phyloP scores from a whole-genome alignment of 2,888 invertebrate genomes.

The Vandiemenella viatica region DNA sequence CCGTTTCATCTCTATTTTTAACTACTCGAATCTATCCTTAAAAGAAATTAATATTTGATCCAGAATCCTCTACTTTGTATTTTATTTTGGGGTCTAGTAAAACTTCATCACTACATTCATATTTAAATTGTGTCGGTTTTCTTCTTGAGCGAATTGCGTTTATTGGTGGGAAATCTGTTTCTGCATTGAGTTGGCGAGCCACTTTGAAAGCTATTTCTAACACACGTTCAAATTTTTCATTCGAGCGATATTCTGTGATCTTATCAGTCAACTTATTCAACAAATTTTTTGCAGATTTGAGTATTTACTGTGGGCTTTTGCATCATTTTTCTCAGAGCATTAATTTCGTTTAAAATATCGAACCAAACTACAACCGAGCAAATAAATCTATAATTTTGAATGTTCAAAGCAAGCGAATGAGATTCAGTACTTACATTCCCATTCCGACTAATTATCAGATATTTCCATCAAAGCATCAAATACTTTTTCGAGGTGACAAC shows the following conservation, averaged over 20 bases:
- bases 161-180: conserved; percentile 16
- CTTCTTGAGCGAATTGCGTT: conserved; percentile 9
- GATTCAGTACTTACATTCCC: conserved; percentile 15
- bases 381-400: conserved; percentile 13
- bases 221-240: conserved; percentile 17
- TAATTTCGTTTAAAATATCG: conserved; percentile 13
- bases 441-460: conserved; percentile 4
- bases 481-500: conserved; percentile 13
- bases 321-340: conserved; percentile 17
- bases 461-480: conserved; percentile 13
- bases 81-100: conserved; percentile 16
- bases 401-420: conserved; percentile 14
- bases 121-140: conserved; percentile 16
- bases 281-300: conserved; percentile 16
- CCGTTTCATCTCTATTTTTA: no score
- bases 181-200: conserved; percentile 14
- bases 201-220: conserved; percentile 16
- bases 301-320: conserved; percentile 18
- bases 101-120: conserved; percentile 16
- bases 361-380: conserved; percentile 16
- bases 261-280: conserved; percentile 1
- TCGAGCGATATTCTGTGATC: conserved; percentile 16
- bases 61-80: conserved; percentile 13
- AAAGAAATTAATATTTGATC: conserved; percentile 12
- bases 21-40: conserved; percentile 14